Percentiles rank a stretch among this genome's conserved stretches.
phyloP scores from a whole-genome alignment of 2,888 invertebrate species.

The Marronus borbonicus region DNA sequence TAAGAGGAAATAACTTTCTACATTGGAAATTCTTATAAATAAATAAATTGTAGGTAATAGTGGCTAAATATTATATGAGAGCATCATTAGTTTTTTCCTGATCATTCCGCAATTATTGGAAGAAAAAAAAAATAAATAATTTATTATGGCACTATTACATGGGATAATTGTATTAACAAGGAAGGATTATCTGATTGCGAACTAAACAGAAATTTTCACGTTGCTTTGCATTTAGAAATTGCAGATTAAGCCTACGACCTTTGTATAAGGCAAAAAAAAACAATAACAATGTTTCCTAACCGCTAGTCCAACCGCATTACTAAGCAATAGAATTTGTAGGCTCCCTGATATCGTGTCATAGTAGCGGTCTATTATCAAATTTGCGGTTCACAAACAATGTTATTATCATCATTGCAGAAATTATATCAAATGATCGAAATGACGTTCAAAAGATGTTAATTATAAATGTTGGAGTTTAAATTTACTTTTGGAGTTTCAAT shows the following conservation, averaged over 20 bases:
- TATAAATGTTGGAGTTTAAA: no score
- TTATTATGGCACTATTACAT: no score
- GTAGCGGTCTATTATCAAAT: constrained; percentile 23
- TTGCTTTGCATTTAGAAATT: no score
- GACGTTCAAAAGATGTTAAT: not conserved
- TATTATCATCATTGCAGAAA: constrained; percentile 1
- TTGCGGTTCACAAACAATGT: constrained; percentile 28
- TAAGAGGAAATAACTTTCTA: constrained; percentile 14
- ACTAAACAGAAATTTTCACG: no score
- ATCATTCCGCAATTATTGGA: not conserved
- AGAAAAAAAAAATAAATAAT: not conserved
- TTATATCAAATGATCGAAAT: not conserved
- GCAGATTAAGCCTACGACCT: not conserved
- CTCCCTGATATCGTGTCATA: not conserved
- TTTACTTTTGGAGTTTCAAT: no score
- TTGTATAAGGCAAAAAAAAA: not conserved
- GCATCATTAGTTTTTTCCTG: no score
- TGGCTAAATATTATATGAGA: no score
- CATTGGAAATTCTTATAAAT: no score
- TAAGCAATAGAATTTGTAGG: not conserved
- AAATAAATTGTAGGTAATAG: no score
- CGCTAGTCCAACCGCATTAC: not conserved
- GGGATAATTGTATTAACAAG: no score
- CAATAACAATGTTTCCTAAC: not conserved
- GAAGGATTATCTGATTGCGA: no score